A percentile compares a stretch with the other conserved stretches of the same genome.
Conservation (phyloP, 2,888 invertebrate genomes). For the Tupiocoris notatus region DNA sequence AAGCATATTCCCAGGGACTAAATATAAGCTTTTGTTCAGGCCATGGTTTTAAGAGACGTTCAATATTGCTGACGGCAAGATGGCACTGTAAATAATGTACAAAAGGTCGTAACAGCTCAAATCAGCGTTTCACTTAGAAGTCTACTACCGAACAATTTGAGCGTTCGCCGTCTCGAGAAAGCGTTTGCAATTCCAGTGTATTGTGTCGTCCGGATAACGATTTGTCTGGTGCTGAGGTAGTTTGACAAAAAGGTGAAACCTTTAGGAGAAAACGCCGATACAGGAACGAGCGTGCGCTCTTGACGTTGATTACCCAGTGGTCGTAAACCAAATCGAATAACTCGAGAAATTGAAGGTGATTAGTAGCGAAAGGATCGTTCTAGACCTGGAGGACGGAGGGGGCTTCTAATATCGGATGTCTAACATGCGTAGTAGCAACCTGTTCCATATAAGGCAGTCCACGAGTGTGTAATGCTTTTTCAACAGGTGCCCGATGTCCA, state of each 20-base stretch:
- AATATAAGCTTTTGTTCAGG: too few species aligned
- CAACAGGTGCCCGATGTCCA: background rate
- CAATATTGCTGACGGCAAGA: too few species aligned
- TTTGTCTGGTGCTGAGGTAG: background rate
- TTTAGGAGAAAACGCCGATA: background rate
- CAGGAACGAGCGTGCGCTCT: background rate
- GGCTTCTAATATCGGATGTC: background rate
- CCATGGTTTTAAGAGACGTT: too few species aligned
- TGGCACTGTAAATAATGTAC: too few species aligned
- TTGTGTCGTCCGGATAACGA: background rate
- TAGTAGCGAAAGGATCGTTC: background rate
- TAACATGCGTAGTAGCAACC: background rate
- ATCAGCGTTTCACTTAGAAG: too few species aligned
- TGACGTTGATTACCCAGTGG: background rate
- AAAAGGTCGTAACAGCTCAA: too few species aligned
- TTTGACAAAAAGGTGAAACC: background rate
- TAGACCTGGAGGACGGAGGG: background rate
- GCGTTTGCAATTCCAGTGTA: background rate
- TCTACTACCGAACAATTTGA: too few species aligned
- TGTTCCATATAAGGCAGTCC: background rate
- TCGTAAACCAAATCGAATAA: background rate
- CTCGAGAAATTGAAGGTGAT: background rate
- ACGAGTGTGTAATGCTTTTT: background rate
- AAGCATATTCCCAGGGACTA: too few species aligned
- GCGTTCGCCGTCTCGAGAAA: background rate